Conservation (phyloP, 1,140 invertebrate species). For the Drosophila kikkawai region DNA sequence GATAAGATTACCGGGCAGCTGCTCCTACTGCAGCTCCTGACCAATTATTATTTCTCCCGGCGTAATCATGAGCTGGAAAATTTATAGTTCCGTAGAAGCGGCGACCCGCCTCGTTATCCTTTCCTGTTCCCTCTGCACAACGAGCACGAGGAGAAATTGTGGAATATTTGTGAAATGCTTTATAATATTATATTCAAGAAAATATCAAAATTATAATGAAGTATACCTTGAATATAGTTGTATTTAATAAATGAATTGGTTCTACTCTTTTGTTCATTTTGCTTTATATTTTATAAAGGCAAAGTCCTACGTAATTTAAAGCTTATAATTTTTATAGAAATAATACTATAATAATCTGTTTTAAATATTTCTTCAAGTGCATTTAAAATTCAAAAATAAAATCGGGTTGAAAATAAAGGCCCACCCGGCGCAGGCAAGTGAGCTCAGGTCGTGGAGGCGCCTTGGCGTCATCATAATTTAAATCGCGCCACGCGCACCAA, state of each 20-base stretch:
- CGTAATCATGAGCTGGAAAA: slow-evolving; percentile 54
- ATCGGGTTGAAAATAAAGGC: slow-evolving; percentile 16
- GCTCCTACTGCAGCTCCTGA: slow-evolving; percentile 32
- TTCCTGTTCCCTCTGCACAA: slow-evolving; percentile 35
- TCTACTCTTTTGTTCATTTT: too few species aligned
- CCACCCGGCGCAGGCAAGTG: slow-evolving; percentile 29
- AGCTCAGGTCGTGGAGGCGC: slow-evolving; percentile 17
- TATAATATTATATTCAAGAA: background rate
- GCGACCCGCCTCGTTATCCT: slow-evolving; percentile 61
- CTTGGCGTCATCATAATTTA: slow-evolving; percentile 79
- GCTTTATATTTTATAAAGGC: too few species aligned
- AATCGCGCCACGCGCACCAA: slow-evolving; percentile 70
- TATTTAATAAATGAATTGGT: too few species aligned
- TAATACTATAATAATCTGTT: too few species aligned
- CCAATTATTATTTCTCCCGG: slow-evolving; percentile 49
- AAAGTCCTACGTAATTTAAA: too few species aligned
- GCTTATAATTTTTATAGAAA: too few species aligned
- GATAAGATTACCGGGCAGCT: slow-evolving; percentile 75
- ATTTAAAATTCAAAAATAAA: slow-evolving; percentile 32
- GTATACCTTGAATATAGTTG: background rate
- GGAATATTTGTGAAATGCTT: background rate
- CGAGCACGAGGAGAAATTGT: slow-evolving; percentile 5
- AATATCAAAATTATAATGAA: background rate
- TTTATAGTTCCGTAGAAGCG: slow-evolving; percentile 74
- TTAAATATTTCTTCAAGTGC: slow-evolving; percentile 7